These are phyloP conservation scores for Pelosia muscerda DNA, from an alignment of 2,888 invertebrate species.

Conservation along the genomic window DNA sequence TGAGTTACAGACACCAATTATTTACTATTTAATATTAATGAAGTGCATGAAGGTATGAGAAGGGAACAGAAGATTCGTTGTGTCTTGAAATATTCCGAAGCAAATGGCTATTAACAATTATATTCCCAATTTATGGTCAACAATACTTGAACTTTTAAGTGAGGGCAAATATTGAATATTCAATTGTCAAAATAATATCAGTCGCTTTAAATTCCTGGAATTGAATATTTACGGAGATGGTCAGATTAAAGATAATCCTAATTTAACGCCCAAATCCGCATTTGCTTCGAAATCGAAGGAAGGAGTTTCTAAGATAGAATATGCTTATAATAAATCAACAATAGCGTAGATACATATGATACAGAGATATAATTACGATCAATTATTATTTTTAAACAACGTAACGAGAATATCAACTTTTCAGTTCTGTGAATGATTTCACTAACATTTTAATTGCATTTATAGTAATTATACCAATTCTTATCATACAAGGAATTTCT, in stretches of 20 bases:
- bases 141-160: neutral
- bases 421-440: conserved; percentile 86
- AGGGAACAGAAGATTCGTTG: conserved; percentile 75
- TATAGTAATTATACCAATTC: conserved; percentile 56
- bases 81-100: conserved; percentile 66
- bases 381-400: conserved; percentile 77
- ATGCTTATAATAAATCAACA: conserved; percentile 84
- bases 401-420: conserved; percentile 84
- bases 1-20: conserved; percentile 84
- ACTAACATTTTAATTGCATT: conserved; percentile 79
- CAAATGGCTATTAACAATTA: conserved; percentile 41
- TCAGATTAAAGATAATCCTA: conserved; percentile 40
- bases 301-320: conserved; percentile 63
- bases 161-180: neutral
- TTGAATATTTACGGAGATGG: conserved; percentile 35
- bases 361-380: conserved; percentile 77
- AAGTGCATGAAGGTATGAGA: conserved; percentile 65
- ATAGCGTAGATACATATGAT: conserved; percentile 79
- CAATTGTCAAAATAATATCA: neutral
- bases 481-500: conserved; percentile 47
- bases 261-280: conserved; percentile 39
- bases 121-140: neutral
- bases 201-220: conserved; percentile 24
- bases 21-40: conserved; percentile 67
- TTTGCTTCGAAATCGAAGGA: conserved; percentile 53